Percentiles rank a stretch among this genome's conserved stretches.
Evolutionary conservation across 2,113 vertebrate species (phyloP).

Genomic region (Pelodiscus sinensis): DNA sequence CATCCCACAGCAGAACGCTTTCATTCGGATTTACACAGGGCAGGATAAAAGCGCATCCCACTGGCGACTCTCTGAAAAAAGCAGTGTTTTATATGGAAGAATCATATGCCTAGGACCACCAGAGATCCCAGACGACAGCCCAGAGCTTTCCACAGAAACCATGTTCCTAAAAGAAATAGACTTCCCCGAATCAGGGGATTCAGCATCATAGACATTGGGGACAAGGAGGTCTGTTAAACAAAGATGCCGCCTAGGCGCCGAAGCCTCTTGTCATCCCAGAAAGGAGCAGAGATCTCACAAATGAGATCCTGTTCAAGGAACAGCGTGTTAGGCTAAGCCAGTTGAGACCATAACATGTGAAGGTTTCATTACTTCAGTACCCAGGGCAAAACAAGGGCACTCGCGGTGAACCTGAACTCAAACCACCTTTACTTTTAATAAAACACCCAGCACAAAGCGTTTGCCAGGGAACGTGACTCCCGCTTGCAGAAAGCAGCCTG

Average conservation of each 20-base stretch:
- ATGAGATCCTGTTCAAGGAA: neutral
- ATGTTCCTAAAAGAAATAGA: neutral
- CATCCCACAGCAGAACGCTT: neutral
- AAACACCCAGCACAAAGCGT: neutral
- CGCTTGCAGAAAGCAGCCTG: fast-evolving
- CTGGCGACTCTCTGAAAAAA: neutral
- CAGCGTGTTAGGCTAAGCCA: neutral
- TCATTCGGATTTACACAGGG: neutral
- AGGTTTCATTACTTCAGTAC: neutral
- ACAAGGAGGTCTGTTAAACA: neutral
- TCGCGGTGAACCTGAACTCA: neutral
- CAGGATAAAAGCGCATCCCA: neutral
- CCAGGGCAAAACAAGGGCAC: neutral
- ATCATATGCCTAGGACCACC: neutral
- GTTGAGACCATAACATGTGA: neutral
- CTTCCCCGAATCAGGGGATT: neutral
- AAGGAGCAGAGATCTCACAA: neutral
- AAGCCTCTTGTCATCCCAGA: neutral
- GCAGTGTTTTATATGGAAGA: neutral
- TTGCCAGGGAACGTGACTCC: neutral
- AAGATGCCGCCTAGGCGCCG: neutral
- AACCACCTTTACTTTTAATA: no score
- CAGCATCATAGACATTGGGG: neutral
- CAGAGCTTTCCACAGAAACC: neutral
- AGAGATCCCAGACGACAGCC: neutral